Evolutionary conservation across 2,797 vertebrate species (phyloP).

Genomic region (Melanotaenia trifasciata): DNA sequence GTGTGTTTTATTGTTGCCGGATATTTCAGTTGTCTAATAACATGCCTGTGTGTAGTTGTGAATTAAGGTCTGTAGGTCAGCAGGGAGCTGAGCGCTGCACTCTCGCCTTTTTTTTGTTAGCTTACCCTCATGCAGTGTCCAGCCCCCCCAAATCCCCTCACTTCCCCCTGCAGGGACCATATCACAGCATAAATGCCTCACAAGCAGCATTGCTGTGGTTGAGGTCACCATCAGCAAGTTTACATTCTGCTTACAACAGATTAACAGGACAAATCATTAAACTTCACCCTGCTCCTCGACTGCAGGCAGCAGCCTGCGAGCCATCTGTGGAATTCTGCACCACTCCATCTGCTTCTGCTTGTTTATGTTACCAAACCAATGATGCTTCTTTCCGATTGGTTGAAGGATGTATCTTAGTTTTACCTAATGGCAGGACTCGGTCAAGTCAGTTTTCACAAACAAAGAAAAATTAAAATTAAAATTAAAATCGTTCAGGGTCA

Average conservation of each 20-base stretch:
- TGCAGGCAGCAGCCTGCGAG: slow-evolving; percentile 21
- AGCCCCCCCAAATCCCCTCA: neutral
- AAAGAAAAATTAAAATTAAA: no score
- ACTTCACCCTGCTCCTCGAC: slow-evolving; percentile 34
- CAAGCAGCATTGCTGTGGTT: slow-evolving; percentile 58
- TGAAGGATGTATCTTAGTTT: neutral
- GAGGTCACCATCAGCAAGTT: slow-evolving; percentile 78
- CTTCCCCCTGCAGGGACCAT: slow-evolving; percentile 30
- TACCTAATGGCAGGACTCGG: neutral
- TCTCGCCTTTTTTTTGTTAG: slow-evolving; percentile 24
- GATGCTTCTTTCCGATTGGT: slow-evolving; percentile 20
- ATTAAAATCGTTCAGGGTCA: no score
- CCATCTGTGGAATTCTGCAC: slow-evolving; percentile 20
- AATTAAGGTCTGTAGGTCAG: slow-evolving; percentile 64
- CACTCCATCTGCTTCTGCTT: slow-evolving; percentile 2
- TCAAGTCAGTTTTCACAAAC: no score
- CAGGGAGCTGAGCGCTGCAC: slow-evolving; percentile 62
- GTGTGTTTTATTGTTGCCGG: slow-evolving; percentile 29
- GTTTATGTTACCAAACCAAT: slow-evolving; percentile 3
- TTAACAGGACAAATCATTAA: slow-evolving; percentile 63
- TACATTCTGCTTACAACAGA: slow-evolving; percentile 76
- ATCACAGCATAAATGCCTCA: slow-evolving; percentile 72
- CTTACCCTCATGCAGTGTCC: slow-evolving; percentile 29
- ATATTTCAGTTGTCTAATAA: slow-evolving; percentile 15
- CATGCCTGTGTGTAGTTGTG: slow-evolving; percentile 26